Evolutionary conservation across 1,140 invertebrate genomes (phyloP), one percentile per base, ranked within the genome.

Genomic region (Armadillidium nasatum): DNA sequence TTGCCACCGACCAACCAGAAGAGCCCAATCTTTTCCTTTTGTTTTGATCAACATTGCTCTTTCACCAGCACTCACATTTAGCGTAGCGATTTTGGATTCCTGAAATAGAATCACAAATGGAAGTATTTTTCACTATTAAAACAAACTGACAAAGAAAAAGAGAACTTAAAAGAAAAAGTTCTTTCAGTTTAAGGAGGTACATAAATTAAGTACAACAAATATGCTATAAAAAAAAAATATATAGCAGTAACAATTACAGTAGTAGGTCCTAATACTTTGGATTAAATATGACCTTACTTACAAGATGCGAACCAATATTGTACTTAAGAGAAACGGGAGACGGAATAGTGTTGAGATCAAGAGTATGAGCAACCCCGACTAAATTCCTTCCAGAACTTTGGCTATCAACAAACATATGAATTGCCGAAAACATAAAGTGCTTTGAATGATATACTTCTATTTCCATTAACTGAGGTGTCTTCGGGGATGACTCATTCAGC

Each of bases 331-430:
- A 46, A 54, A 60, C 33, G 66, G 73, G 73, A 19, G 73, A 75
- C 10, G 73, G 73, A 10, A 75, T 60, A 43, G 73, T 75, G 73
- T 75, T 75, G 22, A 67, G 73, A 67, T 75, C 73, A 54, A 75
- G 50, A n/a, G 73, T 75, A 54, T 75, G 73, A 19, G 73, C 19
- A 10, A 75, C 43, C 6, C 22, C 73, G 13, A 75, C 73, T 11
- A 75, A 67, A n/a, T 22, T 67, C 10, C 19, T 43, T 10, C 7
- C 11, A 43, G 54, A 50, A 19, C 22, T 13, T 10, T 11, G 46
- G 11, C 69, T 44, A 19, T 75, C 73, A 10, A 68, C 45, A 54
- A 60, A 75, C 73, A 75, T 22, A 54, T 75, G 73, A 9, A 75
- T 21, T 44, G 73, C 45, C 4, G 73, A 75, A 21, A 75, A 67